Conservation (phyloP, 2,113 vertebrate species). For the Scortum barcoo region DNA sequence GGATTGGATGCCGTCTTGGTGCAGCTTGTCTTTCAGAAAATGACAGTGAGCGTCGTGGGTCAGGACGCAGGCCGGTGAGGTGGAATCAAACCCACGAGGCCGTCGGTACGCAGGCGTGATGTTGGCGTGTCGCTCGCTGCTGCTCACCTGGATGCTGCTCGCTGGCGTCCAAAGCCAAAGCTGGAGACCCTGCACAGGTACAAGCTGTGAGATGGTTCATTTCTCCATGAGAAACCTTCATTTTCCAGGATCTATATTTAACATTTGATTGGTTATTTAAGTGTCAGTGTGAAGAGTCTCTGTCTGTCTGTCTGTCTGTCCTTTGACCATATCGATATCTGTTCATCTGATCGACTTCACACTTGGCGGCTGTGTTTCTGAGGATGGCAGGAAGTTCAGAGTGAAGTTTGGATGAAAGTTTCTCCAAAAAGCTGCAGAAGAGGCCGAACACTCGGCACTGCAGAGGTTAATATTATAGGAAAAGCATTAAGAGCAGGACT, state of each 20-base stretch:
- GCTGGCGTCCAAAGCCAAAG: slow-evolving; percentile 18
- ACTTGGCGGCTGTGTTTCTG: too few species aligned
- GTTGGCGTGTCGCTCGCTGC: slow-evolving; percentile 42
- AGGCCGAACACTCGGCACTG: too few species aligned
- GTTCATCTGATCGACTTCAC: too few species aligned
- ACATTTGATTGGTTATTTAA: neutral
- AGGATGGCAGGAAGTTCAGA: too few species aligned
- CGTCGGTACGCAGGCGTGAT: slow-evolving; percentile 35
- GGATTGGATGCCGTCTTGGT: neutral
- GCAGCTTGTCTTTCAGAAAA: neutral
- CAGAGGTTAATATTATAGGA: too few species aligned
- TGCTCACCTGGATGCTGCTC: slow-evolving; percentile 57
- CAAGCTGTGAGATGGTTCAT: too few species aligned
- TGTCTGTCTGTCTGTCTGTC: too few species aligned
- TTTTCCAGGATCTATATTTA: neutral
- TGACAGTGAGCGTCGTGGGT: neutral
- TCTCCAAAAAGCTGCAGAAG: too few species aligned
- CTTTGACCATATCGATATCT: too few species aligned
- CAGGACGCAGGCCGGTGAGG: slow-evolving; percentile 2
- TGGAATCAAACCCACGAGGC: neutral
- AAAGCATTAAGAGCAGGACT: too few species aligned
- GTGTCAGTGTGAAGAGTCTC: too few species aligned
- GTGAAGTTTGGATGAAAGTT: too few species aligned
- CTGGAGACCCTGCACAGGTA: slow-evolving; percentile 79
- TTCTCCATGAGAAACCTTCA: neutral